Percentiles rank a stretch among this genome's conserved stretches.
These are phyloP conservation scores for Selene dorsalis DNA, from an alignment of 2,797 vertebrate species.

Conservation along the genomic window DNA sequence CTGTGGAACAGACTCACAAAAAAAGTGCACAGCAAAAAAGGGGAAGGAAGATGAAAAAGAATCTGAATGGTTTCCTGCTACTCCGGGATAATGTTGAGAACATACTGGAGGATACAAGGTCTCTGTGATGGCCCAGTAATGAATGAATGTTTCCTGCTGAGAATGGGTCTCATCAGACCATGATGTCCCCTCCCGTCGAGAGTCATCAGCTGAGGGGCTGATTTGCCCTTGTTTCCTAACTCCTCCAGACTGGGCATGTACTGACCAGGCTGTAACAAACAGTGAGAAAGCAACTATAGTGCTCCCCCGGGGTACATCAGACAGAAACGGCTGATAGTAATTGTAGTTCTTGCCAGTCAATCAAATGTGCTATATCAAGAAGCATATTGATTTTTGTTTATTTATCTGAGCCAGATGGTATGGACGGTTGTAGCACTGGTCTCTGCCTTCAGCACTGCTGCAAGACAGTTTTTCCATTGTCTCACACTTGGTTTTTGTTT, in stretches of 20 bases:
- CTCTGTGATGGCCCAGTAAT: slow-evolving; percentile 32
- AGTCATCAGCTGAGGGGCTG: slow-evolving; percentile 71
- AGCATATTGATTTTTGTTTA: slow-evolving; percentile 44
- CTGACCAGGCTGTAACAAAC: slow-evolving; percentile 65
- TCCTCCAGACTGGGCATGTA: slow-evolving; percentile 47
- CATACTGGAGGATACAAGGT: slow-evolving; percentile 21
- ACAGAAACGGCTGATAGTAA: slow-evolving; percentile 51
- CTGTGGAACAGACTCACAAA: slow-evolving; percentile 22
- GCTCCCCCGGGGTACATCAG: slow-evolving; percentile 36
- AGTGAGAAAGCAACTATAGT: slow-evolving; percentile 55
- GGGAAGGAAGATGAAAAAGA: neutral
- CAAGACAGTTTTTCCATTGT: neutral
- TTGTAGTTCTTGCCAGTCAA: slow-evolving; percentile 40
- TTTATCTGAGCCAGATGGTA: slow-evolving; percentile 32
- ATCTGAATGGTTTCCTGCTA: slow-evolving; percentile 27
- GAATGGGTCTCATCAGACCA: slow-evolving; percentile 65
- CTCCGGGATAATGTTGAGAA: slow-evolving; percentile 32
- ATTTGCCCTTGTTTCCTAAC: slow-evolving; percentile 74
- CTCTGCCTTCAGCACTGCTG: neutral
- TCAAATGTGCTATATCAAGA: slow-evolving; percentile 47
- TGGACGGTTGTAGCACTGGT: neutral
- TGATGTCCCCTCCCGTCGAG: slow-evolving; percentile 62
- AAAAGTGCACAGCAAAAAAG: slow-evolving; percentile 25
- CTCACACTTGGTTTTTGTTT: neutral
- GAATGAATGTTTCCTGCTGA: slow-evolving; percentile 39